Conservation (phyloP, 2,797 vertebrate species). For the Menidia menidia region DNA sequence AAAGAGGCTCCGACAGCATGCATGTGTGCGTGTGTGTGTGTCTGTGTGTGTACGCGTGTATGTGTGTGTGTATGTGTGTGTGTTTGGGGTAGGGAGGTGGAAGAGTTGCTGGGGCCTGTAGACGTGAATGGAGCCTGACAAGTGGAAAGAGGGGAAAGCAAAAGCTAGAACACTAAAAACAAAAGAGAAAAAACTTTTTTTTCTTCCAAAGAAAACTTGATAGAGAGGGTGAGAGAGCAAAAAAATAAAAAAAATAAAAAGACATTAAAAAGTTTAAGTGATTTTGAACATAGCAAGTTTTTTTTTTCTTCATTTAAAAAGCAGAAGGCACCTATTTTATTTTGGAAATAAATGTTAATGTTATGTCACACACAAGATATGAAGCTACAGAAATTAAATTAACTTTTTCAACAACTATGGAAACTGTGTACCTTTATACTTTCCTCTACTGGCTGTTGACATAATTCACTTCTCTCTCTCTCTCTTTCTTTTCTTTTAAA, state of each 20-base stretch:
- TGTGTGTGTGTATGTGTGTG: conserved; percentile 33
- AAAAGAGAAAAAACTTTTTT: conserved; percentile 45
- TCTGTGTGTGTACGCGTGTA: conserved; percentile 25
- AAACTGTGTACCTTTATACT: not conserved
- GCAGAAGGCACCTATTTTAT: not conserved
- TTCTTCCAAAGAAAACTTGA: conserved; percentile 31
- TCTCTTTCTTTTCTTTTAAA: not conserved
- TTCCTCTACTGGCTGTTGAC: not conserved
- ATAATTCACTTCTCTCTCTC: not conserved
- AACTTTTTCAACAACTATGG: not conserved
- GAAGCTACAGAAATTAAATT: not conserved
- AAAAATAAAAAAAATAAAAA: conserved; percentile 3
- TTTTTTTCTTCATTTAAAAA: not conserved
- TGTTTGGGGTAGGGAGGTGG: conserved; percentile 46
- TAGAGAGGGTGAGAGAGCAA: not conserved
- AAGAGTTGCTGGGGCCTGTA: conserved; percentile 68
- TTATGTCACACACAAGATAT: not conserved
- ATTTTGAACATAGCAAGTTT: not conserved
- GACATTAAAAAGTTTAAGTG: not conserved
- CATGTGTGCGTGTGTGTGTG: conserved; percentile 26
- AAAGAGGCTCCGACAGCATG: conserved; percentile 50
- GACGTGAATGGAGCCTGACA: conserved; percentile 88
- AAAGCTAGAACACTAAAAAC: conserved; percentile 83
- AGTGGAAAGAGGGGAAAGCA: conserved; percentile 89
- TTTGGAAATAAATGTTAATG: not conserved